Evolutionary conservation across 1,140 invertebrate species (phyloP), one percentile per base, ranked within the genome.

Genomic region (Lucilia cuprina): DNA sequence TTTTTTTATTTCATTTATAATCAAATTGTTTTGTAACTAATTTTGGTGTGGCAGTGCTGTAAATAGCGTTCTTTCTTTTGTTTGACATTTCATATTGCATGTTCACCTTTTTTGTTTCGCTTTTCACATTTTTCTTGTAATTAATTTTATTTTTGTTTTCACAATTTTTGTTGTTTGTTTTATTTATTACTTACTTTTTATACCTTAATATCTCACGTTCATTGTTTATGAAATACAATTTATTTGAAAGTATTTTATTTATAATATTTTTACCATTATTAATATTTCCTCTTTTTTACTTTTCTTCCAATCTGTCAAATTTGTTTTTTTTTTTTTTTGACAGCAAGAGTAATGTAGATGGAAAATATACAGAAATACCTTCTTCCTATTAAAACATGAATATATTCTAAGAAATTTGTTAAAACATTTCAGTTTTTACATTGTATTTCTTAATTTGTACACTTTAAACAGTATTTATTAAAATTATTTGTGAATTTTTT

Each of bases 241-340:
- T 80, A 50, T 25, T 70, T 21, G 2, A 60, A 60, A 17, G 3
- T n/a, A 60, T 5, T 60, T 70, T 12, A 21, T 21, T 19, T 70
- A 7, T 70, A 25, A 60, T 10, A 19, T 21, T 19, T 70, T 21
- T 70, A 10, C 19, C 25, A 30, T 30, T 21, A 25, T 80, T 19
- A 50, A 49, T 80, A 19, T 80, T 80, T 80, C 77, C 25, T 49
- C 47, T 80, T 49, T 49, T 80, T 80, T 80, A 49, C 77, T 50
- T 50, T 80, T 80, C 75, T 80, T 80, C 50, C 77, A 80, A 49
- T 80, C 77, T 80, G 77, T 80, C 77, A 80, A 80, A 80, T 80
- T 9, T 21, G 65, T 10, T 70, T 70, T 60, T 60, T 41, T 41
- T 30, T 41, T 21, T 78, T 78, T 80, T 80, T 80, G 77, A 80